phyloP scores from a whole-genome alignment of 1,140 invertebrate genomes.

The Drosophila rhopaloa region DNA sequence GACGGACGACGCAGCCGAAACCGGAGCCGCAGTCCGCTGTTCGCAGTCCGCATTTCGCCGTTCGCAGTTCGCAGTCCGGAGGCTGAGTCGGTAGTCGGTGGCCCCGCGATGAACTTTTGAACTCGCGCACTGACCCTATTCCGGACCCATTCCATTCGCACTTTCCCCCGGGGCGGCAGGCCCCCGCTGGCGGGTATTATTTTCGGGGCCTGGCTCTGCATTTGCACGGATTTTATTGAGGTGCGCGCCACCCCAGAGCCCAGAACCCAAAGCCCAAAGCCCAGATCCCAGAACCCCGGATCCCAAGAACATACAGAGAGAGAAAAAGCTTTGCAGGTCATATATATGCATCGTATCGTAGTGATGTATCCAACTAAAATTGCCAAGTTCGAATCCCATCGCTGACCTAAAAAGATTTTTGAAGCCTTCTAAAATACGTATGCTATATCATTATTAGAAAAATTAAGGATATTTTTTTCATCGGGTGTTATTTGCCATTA shows the following conservation, averaged over 20 bases:
- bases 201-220: conserved; percentile 47
- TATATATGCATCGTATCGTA: too few relatives aligned
- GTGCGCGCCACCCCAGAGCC: conserved; percentile 17
- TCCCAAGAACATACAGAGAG: neutral
- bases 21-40: conserved; percentile 8
- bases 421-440: too few relatives aligned
- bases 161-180: neutral
- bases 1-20: conserved; percentile 8
- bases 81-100: conserved; percentile 2
- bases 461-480: too few relatives aligned
- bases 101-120: conserved; percentile 71
- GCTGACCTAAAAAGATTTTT: too few relatives aligned
- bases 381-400: too few relatives aligned
- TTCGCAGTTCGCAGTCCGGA: neutral
- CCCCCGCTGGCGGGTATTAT: conserved; percentile 51
- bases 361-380: too few relatives aligned
- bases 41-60: neutral
- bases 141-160: conserved; percentile 1
- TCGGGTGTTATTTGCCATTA: too few relatives aligned
- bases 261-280: neutral
- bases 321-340: neutral
- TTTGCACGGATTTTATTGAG: conserved; percentile 72
- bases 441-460: too few relatives aligned
- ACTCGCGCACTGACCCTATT: conserved; percentile 75
- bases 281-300: neutral